These are phyloP conservation scores for Tetragonula clypearis DNA, from an alignment of 1,140 invertebrate species.

Conservation along the genomic window DNA sequence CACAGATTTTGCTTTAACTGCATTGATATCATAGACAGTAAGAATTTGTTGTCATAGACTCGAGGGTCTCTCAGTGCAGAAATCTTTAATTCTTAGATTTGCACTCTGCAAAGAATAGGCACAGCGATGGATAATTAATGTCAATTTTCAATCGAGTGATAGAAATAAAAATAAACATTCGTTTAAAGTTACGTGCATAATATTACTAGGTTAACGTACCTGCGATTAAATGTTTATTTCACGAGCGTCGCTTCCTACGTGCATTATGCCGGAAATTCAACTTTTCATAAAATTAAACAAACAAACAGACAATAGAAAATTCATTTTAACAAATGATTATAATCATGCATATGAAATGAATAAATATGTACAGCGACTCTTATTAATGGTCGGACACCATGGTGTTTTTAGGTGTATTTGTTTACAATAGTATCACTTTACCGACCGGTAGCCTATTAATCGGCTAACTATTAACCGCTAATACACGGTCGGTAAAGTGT, in stretches of 20 bases:
- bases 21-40: neutral
- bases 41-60: neutral
- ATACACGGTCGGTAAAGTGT: too few relatives aligned
- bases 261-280: neutral
- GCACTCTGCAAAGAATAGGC: neutral
- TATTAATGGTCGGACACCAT: too few relatives aligned
- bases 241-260: neutral
- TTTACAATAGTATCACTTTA: too few relatives aligned
- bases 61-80: neutral
- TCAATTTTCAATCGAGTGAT: neutral
- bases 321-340: neutral
- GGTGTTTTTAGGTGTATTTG: too few relatives aligned
- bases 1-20: neutral
- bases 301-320: neutral
- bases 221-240: neutral
- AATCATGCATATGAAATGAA: neutral
- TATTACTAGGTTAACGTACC: neutral
- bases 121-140: neutral
- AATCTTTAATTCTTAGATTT: neutral
- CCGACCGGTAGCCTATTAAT: too few relatives aligned
- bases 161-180: neutral
- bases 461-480: too few relatives aligned
- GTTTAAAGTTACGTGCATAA: neutral
- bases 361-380: too few relatives aligned
- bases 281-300: neutral